Evolutionary conservation across 1,140 invertebrate species (phyloP).

Genomic region (Scaptomyza pallida): DNA sequence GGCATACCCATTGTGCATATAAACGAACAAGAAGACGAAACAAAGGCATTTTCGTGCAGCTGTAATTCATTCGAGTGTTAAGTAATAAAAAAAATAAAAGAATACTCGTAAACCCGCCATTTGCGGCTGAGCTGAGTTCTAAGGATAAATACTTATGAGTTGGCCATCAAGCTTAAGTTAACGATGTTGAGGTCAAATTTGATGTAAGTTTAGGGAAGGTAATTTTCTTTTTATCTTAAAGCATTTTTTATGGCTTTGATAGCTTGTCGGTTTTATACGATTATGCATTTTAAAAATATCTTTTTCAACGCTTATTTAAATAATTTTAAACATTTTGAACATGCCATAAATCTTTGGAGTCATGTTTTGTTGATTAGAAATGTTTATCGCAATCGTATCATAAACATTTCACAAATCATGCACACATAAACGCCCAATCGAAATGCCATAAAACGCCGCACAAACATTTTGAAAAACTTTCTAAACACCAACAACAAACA

Average conservation of each 20-base stretch:
- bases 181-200: neutral
- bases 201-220: neutral
- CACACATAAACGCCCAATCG: conserved; percentile 72
- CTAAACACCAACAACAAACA: conserved; percentile 35
- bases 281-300: conserved; percentile 35
- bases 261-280: neutral
- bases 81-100: conserved; percentile 63
- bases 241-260: conserved; percentile 10
- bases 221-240: neutral
- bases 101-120: conserved; percentile 43
- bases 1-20: conserved; percentile 36
- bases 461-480: conserved; percentile 60
- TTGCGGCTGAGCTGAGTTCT: neutral
- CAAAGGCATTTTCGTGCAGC: conserved; percentile 59
- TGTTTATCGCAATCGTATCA: conserved; percentile 56
- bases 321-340: conserved; percentile 25
- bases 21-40: conserved; percentile 21
- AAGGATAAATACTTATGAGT: conserved; percentile 17
- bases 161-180: neutral
- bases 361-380: conserved; percentile 47
- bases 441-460: conserved; percentile 63
- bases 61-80: conserved; percentile 63
- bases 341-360: conserved; percentile 26
- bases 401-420: conserved; percentile 67
- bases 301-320: conserved; percentile 15